These are phyloP conservation scores for Muscidifurax raptorellus DNA, from an alignment of 1,140 invertebrate species.

Conservation along the genomic window DNA sequence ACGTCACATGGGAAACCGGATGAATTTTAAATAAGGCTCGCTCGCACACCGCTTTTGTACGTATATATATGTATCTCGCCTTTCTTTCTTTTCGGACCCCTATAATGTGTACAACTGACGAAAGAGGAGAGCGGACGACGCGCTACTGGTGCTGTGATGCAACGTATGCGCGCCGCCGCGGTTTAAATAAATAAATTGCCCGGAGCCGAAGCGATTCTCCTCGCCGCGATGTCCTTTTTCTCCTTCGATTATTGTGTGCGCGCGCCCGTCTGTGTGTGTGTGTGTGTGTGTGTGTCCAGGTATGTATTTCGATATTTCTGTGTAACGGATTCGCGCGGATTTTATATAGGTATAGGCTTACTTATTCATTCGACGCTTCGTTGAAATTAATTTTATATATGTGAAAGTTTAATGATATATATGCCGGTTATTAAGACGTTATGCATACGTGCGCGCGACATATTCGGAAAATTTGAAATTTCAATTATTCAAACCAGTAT, in stretches of 20 bases:
- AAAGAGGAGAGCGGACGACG: not conserved
- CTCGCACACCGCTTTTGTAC: not conserved
- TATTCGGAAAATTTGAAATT: not conserved
- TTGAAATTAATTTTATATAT: too few species aligned
- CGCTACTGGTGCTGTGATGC: too few species aligned
- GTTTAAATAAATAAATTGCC: not conserved
- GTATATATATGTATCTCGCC: not conserved
- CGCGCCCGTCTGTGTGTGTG: too few species aligned
- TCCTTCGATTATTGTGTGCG: slow-evolving; percentile 1
- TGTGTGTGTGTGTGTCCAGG: not conserved
- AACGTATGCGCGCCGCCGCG: not conserved
- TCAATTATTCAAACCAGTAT: not conserved
- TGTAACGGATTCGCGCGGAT: not conserved
- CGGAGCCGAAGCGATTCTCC: not conserved
- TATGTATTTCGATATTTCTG: not conserved
- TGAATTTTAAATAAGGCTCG: slow-evolving; percentile 31
- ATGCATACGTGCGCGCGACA: too few species aligned
- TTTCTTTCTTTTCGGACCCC: not conserved
- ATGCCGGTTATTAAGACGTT: not conserved
- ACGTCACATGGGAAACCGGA: slow-evolving; percentile 28
- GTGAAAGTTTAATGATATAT: too few species aligned
- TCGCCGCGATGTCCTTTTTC: not conserved
- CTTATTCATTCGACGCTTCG: too few species aligned
- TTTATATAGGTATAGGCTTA: not conserved
- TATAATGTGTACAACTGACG: not conserved